phyloP scores from a whole-genome alignment of 2,888 invertebrate species.

The Eudasyphora cyanicolor region DNA sequence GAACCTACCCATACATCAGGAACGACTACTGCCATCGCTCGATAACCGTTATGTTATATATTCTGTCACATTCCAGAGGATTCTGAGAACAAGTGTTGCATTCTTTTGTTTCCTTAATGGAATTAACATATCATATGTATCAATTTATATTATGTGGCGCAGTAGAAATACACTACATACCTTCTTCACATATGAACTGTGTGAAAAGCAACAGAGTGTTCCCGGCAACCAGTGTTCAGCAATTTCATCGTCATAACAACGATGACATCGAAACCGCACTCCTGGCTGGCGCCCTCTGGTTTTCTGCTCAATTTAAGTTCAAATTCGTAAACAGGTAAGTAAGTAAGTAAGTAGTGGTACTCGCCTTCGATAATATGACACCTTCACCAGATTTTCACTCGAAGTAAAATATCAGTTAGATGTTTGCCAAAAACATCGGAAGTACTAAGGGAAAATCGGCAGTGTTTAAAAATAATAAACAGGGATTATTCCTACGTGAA shows the following conservation, averaged over 20 bases:
- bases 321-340: conserved; percentile 47
- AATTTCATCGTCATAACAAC: neutral
- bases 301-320: conserved; percentile 77
- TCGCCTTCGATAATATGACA: conserved; percentile 60
- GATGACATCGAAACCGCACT: conserved; percentile 55
- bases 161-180: neutral
- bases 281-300: conserved; percentile 76
- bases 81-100: conserved; percentile 60
- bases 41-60: conserved; percentile 52
- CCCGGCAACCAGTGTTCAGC: conserved; percentile 56
- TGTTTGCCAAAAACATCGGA: too few relatives aligned
- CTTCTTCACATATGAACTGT: too few relatives aligned
- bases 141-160: neutral
- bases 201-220: too few relatives aligned
- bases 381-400: conserved; percentile 33
- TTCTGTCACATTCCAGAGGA: conserved; percentile 35
- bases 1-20: too few relatives aligned
- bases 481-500: too few relatives aligned
- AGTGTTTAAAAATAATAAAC: too few relatives aligned
- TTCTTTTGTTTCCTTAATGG: conserved; percentile 41
- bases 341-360: too few relatives aligned
- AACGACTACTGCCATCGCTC: neutral
- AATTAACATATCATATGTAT: conserved; percentile 7
- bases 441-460: too few relatives aligned
- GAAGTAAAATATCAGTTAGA: neutral